A percentile compares a stretch with the other conserved stretches of the same genome.
Conservation (phyloP, 2,888 invertebrate species). For the Panopea generosa region DNA sequence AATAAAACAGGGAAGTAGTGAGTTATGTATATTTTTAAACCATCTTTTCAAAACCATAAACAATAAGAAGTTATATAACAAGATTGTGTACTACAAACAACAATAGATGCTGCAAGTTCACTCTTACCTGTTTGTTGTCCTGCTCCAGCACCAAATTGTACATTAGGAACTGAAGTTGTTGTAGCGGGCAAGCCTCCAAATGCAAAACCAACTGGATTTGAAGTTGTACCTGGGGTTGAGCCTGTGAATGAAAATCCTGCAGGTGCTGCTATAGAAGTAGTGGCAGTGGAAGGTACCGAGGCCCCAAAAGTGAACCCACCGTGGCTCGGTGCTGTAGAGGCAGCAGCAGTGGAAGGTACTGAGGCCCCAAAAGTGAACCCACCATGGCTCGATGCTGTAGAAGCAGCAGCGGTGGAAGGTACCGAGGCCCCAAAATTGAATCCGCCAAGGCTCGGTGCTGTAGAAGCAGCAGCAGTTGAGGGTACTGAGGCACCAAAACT, state of each 20-base stretch:
- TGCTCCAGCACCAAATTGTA: slow-evolving; percentile 27
- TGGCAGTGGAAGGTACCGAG: slow-evolving; percentile 14
- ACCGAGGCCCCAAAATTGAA: slow-evolving; percentile 16
- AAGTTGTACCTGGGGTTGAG: slow-evolving; percentile 2
- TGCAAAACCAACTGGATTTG: slow-evolving; percentile 1
- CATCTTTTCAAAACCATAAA: no score
- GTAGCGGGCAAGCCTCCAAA: slow-evolving; percentile 4
- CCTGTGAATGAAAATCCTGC: slow-evolving; percentile 36
- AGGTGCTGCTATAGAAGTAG: slow-evolving; percentile 17
- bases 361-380: slow-evolving; percentile 29
- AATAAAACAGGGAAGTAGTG: no score
- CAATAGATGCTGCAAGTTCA: no score
- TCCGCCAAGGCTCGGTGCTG: slow-evolving; percentile 19
- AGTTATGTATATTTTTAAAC: no score
- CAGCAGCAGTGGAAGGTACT: no score
- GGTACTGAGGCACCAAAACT: no score
- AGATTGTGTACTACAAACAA: no score
- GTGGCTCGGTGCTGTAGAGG: slow-evolving; percentile 14
- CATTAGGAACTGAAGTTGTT: slow-evolving; percentile 14
- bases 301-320: slow-evolving; percentile 14
- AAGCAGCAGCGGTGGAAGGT: slow-evolving; percentile 15
- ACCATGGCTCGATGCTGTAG: slow-evolving; percentile 21
- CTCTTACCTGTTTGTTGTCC: no score
- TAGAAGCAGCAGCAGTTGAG: slow-evolving; percentile 21
- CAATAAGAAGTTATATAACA: no score